These are phyloP conservation scores for Globodera rostochiensis DNA, from an alignment of 1,140 invertebrate species.

Conservation along the genomic window DNA sequence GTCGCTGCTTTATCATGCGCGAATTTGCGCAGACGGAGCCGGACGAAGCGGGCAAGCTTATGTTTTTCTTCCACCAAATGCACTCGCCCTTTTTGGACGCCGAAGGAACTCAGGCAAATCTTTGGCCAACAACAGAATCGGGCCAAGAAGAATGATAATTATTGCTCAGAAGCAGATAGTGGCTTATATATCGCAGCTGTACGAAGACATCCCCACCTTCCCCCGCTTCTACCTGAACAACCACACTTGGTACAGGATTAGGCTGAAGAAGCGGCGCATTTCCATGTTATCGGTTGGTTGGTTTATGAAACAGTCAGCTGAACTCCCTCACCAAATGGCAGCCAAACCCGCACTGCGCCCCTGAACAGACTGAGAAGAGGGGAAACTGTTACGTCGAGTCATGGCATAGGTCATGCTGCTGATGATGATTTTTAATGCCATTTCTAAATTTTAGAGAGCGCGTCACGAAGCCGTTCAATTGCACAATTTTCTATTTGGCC, in stretches of 20 bases:
- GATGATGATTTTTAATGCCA: background rate
- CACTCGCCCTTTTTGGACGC: constrained; percentile 24
- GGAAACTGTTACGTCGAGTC: constrained; percentile 39
- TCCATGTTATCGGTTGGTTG: constrained; percentile 15
- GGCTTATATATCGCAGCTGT: constrained; percentile 38
- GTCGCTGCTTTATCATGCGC: constrained; percentile 45
- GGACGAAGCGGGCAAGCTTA: constrained; percentile 42
- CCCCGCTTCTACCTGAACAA: constrained; percentile 40
- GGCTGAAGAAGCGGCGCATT: constrained; percentile 31
- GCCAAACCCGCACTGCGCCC: constrained; percentile 33
- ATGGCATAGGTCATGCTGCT: constrained; percentile 27
- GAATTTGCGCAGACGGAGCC: constrained; percentile 45
- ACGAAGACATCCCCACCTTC: constrained; percentile 39
- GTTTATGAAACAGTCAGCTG: no score
- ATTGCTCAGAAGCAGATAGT: constrained; percentile 40
- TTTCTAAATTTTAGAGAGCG: constrained; percentile 22
- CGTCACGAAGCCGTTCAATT: constrained; percentile 42
- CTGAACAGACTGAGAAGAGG: constrained; percentile 13
- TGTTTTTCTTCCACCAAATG: constrained; percentile 40
- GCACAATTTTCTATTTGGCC: constrained; percentile 41
- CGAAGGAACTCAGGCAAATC: constrained; percentile 37
- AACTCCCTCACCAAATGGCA: background rate
- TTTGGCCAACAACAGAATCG: background rate
- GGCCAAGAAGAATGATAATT: background rate
- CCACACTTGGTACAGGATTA: constrained; percentile 32